Conservation (phyloP, 92 coral and sea anemone species). For the Micromussa lordhowensis region DNA sequence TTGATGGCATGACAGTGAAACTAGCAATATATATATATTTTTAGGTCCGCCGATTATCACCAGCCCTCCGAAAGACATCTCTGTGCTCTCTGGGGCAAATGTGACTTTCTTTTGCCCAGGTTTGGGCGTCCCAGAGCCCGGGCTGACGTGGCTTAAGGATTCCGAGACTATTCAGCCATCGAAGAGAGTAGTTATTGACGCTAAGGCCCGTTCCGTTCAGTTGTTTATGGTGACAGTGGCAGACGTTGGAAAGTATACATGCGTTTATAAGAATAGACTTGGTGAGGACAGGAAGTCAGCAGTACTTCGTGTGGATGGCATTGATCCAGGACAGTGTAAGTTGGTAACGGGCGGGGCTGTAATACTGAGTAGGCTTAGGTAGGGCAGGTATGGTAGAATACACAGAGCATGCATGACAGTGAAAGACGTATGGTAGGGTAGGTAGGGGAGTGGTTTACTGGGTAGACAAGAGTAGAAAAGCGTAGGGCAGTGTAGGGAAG, state of each 20-base stretch:
- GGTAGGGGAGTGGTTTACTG: neutral
- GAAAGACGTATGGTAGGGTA: neutral
- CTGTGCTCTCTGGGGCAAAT: constrained; percentile 74
- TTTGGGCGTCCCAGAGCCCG: constrained; percentile 65
- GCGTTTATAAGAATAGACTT: constrained; percentile 55
- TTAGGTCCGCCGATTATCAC: constrained; percentile 69
- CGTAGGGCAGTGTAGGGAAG: neutral
- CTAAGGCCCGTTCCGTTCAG: neutral
- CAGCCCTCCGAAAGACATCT: constrained; percentile 59
- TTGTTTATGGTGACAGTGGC: constrained; percentile 40
- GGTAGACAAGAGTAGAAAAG: neutral
- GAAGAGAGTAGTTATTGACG: neutral
- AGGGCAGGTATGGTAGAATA: too few species aligned
- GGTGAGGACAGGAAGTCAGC: constrained; percentile 70
- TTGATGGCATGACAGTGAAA: too few species aligned
- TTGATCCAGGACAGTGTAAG: constrained; percentile 47
- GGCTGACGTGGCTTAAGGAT: constrained; percentile 64
- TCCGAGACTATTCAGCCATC: constrained; percentile 21
- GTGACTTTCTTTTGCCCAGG: constrained; percentile 72
- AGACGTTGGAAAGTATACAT: constrained; percentile 78
- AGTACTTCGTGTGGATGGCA: constrained; percentile 74
- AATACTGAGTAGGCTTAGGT: neutral
- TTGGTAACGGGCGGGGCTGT: neutral
- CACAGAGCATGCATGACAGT: too few species aligned
- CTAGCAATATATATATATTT: neutral